These are phyloP conservation scores for Pristionchus pacificus DNA, from an alignment of 1,140 invertebrate genomes.

Conservation along the genomic window DNA sequence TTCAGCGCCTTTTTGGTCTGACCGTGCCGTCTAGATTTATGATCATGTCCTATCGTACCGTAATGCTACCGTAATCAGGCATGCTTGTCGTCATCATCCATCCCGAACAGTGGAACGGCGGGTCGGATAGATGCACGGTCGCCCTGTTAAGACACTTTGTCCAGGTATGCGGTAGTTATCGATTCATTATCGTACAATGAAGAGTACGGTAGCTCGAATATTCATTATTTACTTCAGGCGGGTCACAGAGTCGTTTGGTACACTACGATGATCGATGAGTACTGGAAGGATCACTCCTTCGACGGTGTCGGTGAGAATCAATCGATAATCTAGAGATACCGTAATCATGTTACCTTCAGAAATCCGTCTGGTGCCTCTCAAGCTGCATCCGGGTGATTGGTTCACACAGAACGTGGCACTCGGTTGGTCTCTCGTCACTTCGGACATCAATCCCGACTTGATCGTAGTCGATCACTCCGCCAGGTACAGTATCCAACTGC, in stretches of 20 bases:
- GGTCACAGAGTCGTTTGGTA: conserved; percentile 53
- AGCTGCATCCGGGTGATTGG: conserved; percentile 56
- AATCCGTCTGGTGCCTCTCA: conserved; percentile 43
- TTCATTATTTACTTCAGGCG: not conserved
- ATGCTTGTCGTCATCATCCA: conserved; percentile 57
- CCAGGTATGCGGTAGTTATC: conserved; percentile 11
- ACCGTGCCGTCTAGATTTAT: no score
- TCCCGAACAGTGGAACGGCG: conserved; percentile 57
- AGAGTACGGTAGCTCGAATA: conserved; percentile 17
- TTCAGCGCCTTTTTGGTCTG: no score
- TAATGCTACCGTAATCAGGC: conserved; percentile 33
- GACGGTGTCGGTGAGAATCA: conserved; percentile 45
- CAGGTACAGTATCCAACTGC: conserved; percentile 22
- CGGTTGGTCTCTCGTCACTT: conserved; percentile 42
- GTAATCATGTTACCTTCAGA: conserved; percentile 42
- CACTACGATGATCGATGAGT: conserved; percentile 57
- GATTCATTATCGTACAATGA: no score
- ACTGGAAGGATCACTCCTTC: conserved; percentile 52
- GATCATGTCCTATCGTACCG: no score
- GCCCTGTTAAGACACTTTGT: conserved; percentile 52
- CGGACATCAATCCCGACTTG: conserved; percentile 47
- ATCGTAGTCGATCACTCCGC: conserved; percentile 54
- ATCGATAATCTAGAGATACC: no score
- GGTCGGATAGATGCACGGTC: conserved; percentile 53
- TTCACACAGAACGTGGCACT: conserved; percentile 54